phyloP scores from a whole-genome alignment of 2,888 invertebrate genomes.

The Morinoia aosen region DNA sequence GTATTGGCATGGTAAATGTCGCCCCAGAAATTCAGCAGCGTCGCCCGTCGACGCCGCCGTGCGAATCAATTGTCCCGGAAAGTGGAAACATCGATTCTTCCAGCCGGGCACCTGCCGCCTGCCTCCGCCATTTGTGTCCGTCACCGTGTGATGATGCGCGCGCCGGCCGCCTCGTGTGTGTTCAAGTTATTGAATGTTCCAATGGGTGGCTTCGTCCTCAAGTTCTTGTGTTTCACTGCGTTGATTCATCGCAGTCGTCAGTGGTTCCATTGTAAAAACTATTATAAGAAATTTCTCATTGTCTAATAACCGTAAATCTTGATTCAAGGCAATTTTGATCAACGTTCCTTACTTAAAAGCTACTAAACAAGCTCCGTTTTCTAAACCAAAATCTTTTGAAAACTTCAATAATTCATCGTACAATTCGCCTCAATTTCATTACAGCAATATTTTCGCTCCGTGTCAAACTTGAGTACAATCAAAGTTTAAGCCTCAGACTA shows the following conservation, averaged over 20 bases:
- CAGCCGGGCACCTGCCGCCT: background rate
- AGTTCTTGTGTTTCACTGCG: background rate
- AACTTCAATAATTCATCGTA: background rate
- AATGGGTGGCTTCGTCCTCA: background rate
- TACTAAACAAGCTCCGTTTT: background rate
- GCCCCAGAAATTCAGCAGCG: background rate
- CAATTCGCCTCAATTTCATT: background rate
- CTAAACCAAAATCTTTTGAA: background rate
- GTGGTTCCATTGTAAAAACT: background rate
- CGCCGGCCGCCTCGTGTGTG: background rate
- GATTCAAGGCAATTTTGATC: background rate
- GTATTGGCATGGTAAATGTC: constrained; percentile 4
- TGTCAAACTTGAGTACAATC: background rate
- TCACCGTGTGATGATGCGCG: background rate
- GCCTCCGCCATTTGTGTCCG: constrained; percentile 23
- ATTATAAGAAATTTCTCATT: background rate
- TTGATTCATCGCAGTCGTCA: background rate
- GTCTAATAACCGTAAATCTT: background rate
- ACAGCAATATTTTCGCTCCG: background rate
- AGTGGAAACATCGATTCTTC: constrained; percentile 48
- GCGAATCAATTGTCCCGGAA: constrained; percentile 31
- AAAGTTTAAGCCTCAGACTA: background rate
- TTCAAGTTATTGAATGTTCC: background rate
- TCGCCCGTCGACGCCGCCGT: background rate
- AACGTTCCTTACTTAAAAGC: no score